phyloP scores from a whole-genome alignment of 2,113 vertebrate species.

The Proterorhinus semilunaris region DNA sequence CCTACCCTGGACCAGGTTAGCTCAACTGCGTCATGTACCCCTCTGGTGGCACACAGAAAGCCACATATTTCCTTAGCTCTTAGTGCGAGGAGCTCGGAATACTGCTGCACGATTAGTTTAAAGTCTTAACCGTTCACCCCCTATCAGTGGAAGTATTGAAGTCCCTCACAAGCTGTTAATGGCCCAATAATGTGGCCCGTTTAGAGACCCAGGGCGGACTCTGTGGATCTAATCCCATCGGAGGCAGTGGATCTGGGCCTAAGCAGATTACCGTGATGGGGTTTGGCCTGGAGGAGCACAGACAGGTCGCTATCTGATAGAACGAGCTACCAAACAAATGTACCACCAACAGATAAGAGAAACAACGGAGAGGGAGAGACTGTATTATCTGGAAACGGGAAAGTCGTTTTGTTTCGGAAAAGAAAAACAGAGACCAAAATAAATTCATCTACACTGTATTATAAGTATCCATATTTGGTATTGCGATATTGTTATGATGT shows the following conservation, averaged over 20 bases:
- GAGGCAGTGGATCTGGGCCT: conserved; percentile 22
- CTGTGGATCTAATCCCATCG: conserved; percentile 50
- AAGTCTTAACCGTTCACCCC: no score
- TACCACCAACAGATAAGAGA: conserved; percentile 17
- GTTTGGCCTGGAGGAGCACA: conserved; percentile 18
- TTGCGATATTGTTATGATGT: no score
- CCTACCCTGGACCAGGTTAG: no score
- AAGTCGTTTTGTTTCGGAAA: neutral
- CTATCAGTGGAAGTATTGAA: no score
- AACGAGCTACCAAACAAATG: conserved; percentile 12
- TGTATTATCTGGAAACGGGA: neutral
- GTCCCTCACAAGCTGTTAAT: conserved; percentile 29
- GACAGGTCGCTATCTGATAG: conserved; percentile 13
- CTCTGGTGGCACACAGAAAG: no score
- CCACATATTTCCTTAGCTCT: no score
- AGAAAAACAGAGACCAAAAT: no score
- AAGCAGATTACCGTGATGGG: conserved; percentile 54
- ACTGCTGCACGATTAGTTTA: no score
- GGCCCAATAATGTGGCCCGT: conserved; percentile 26
- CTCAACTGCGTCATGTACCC: no score
- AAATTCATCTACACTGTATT: no score
- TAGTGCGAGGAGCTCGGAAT: no score
- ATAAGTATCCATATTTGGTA: no score
- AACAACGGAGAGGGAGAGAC: neutral
- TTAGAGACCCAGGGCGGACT: conserved; percentile 26